phyloP scores from a whole-genome alignment of 1,140 invertebrate genomes.

The Lucilia sericata region DNA sequence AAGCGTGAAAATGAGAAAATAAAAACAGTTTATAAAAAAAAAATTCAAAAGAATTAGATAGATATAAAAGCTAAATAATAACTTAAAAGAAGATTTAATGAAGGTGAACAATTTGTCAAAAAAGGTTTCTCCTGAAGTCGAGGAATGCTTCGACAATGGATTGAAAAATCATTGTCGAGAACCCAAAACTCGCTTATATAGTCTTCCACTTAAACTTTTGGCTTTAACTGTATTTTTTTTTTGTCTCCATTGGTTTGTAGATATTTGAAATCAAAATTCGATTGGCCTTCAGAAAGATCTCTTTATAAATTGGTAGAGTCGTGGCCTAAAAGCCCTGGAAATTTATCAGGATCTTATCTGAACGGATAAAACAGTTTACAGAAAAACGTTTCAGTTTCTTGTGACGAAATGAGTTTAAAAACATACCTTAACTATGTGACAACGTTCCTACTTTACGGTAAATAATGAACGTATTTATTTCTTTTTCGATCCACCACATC shows the following conservation, averaged over 20 bases:
- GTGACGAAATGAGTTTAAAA: background rate
- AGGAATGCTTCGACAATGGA: background rate
- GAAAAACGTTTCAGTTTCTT: conserved; percentile 25
- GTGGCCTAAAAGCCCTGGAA: background rate
- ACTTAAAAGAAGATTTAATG: background rate
- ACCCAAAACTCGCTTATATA: background rate
- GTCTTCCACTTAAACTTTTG: background rate
- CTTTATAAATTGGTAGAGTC: background rate
- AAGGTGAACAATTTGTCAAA: background rate
- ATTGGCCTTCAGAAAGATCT: background rate
- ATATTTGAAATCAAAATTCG: background rate
- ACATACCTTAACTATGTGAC: background rate
- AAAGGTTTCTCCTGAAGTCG: background rate
- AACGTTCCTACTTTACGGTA: too few species aligned
- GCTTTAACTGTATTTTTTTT: background rate
- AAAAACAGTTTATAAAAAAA: background rate
- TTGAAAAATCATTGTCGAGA: background rate
- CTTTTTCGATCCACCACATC: too few species aligned
- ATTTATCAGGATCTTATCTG: background rate
- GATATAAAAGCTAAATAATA: background rate
- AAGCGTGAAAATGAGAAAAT: background rate
- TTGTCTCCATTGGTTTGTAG: background rate
- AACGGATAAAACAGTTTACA: background rate
- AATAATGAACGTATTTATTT: too few species aligned
- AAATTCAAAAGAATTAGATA: too few species aligned